Base-by-base conservation (phyloP, 1,140 invertebrate genomes). In the Halotydeus destructor region DNA sequence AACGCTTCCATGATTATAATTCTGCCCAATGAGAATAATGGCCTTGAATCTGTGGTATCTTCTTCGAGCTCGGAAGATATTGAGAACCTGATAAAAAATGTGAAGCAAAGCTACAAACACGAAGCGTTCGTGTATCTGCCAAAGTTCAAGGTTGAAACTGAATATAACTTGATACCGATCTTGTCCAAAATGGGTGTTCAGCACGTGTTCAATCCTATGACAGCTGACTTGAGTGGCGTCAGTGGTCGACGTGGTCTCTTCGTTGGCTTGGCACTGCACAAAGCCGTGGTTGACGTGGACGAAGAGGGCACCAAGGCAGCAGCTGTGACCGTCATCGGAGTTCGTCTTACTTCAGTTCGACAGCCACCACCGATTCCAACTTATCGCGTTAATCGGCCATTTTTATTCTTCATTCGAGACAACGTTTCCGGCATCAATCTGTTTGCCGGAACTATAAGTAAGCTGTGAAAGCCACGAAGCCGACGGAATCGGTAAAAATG, bases 131-230 rank as follows among this genome's bases (percentile, higher is more conserved):
- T 82, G 0, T 64, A 57, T n/a, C 53, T 84, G 3, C 80, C 80
- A 0, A 78, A 74, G 54, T 83, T 83, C 54, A 68, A 72, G 47
- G 75, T 82, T 45, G 71, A 78, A 38, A 71, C 69, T 38, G 66
- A 69, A 21, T 65, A 68, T 8, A 60, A 69, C 22, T 57, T 82
- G 24, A 68, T 71, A 34, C 56, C 66, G 0, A 55, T 69, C 21
- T 59, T 83, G 1, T 60, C 63, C 51, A 54, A 57, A 65, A 45
- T 81, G 61, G 75, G 74, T 34, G 69, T 85, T 4, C 50, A 50
- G n/a, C 69, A 78, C 46, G 52, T 82, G 23, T 85, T 85, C 56
- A 39, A 49, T 18, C 14, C 21, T 11, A 22, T 11, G 6, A 52
- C 51, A 3, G 38, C 16, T 4, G 67, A 77, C 52, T 65, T 84